A percentile compares a stretch with the other conserved stretches of the same genome.
Evolutionary conservation across 2,888 invertebrate genomes (phyloP).

Genomic region (Dasysyrphus albostriatus): DNA sequence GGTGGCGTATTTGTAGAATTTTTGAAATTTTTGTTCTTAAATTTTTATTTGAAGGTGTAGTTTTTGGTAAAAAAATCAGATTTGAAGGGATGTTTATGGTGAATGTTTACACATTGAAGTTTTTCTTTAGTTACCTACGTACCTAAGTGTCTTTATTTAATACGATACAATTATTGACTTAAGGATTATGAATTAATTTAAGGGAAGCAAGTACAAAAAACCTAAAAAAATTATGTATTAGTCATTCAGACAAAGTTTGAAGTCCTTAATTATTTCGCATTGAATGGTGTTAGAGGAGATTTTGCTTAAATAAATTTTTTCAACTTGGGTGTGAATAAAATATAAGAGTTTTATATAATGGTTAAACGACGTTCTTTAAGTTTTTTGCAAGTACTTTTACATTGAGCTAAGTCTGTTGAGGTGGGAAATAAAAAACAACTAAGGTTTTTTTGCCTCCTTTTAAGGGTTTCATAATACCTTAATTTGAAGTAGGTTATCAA

Average conservation of each 20-base stretch:
- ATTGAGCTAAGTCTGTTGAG: too few species aligned
- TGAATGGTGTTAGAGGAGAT: too few species aligned
- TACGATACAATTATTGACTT: background rate
- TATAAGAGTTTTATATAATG: too few species aligned
- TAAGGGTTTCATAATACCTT: too few species aligned
- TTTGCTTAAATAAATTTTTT: too few species aligned
- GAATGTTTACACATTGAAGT: slow-evolving; percentile 10
- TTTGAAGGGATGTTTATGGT: background rate
- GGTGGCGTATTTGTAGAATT: background rate
- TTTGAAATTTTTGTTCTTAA: too few species aligned
- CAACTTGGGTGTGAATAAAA: too few species aligned
- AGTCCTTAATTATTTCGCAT: background rate
- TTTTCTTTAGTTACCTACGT: slow-evolving; percentile 22
- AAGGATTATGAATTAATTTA: background rate
- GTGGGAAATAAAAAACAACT: too few species aligned
- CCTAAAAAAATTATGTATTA: background rate
- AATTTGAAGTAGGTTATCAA: too few species aligned
- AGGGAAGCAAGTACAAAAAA: background rate
- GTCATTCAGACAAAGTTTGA: background rate
- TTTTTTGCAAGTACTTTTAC: too few species aligned
- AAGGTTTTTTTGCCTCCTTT: too few species aligned
- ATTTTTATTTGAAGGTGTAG: background rate
- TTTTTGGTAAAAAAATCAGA: background rate
- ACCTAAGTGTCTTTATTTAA: slow-evolving; percentile 17
- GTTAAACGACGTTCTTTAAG: too few species aligned